Conservation (phyloP, 2,113 vertebrate genomes). For the Elephas maximus region DNA sequence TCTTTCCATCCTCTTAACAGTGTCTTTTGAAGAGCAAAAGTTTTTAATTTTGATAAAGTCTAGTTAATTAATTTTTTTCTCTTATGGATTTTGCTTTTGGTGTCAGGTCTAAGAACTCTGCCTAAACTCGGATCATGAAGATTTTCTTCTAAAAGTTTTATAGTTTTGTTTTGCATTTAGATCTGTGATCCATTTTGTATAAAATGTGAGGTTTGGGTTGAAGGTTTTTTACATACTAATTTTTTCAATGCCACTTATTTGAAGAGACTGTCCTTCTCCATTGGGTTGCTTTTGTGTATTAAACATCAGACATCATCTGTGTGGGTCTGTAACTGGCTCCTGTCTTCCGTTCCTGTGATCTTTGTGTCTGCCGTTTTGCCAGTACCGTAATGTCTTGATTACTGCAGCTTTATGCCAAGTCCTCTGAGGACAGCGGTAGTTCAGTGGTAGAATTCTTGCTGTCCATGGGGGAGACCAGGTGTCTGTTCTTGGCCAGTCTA, state of each 20-base stretch:
- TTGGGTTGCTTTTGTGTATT: not conserved
- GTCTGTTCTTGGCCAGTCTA: too few species aligned
- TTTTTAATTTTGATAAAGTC: constrained; percentile 37
- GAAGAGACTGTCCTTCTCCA: not conserved
- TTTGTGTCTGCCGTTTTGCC: not conserved
- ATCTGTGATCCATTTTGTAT: not conserved
- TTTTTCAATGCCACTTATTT: not conserved
- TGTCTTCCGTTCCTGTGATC: not conserved
- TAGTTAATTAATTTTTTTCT: constrained; percentile 14
- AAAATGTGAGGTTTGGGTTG: constrained; percentile 12
- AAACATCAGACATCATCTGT: not conserved
- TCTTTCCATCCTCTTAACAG: not conserved
- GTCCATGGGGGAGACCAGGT: too few species aligned
- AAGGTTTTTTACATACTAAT: not conserved
- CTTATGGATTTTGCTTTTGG: constrained; percentile 39
- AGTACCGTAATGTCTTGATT: not conserved
- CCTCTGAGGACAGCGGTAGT: too few species aligned
- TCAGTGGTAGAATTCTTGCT: too few species aligned
- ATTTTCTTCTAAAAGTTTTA: not conserved
- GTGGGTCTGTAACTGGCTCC: not conserved
- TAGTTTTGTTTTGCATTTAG: constrained; percentile 44
- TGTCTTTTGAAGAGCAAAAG: constrained; percentile 12
- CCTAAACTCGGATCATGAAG: constrained; percentile 26
- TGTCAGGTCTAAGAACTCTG: not conserved
- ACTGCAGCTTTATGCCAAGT: too few species aligned